Evolutionary conservation across 2,888 invertebrate species (phyloP).

Genomic region (Baccha elongata): DNA sequence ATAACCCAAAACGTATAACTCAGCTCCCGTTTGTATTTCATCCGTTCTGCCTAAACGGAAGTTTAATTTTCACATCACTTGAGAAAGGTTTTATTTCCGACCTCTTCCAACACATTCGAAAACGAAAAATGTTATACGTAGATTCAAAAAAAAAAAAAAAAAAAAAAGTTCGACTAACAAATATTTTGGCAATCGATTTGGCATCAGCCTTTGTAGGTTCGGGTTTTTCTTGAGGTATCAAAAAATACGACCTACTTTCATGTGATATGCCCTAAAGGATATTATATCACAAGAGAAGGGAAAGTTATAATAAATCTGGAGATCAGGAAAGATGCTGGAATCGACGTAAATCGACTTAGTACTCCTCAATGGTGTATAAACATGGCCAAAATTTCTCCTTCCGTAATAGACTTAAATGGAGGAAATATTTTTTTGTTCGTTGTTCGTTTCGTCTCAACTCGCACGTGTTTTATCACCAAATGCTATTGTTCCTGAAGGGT

Average conservation of each 20-base stretch:
- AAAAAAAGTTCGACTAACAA: background rate
- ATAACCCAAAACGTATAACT: slow-evolving; percentile 10
- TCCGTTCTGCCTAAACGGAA: slow-evolving; percentile 40
- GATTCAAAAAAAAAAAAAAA: too few relatives aligned
- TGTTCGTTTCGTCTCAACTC: background rate
- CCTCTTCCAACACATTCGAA: background rate
- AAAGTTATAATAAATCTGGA: slow-evolving; percentile 14
- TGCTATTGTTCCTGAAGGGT: slow-evolving; percentile 1
- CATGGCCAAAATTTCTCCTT: background rate
- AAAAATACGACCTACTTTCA: slow-evolving; percentile 3
- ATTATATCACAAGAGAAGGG: background rate
- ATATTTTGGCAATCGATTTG: slow-evolving; percentile 10
- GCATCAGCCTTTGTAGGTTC: background rate
- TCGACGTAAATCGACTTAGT: slow-evolving; percentile 2
- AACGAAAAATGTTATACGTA: background rate
- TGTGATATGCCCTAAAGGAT: background rate
- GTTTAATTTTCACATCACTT: slow-evolving; percentile 62
- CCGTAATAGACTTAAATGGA: background rate
- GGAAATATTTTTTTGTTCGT: background rate
- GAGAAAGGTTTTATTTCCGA: slow-evolving; percentile 12
- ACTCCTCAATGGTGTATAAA: background rate
- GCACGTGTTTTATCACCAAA: slow-evolving; percentile 2
- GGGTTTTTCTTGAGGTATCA: background rate
- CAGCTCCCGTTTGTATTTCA: slow-evolving; percentile 13
- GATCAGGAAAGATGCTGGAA: background rate